Evolutionary conservation across 2,888 invertebrate species (phyloP).

Genomic region (Parnassius smintheus): DNA sequence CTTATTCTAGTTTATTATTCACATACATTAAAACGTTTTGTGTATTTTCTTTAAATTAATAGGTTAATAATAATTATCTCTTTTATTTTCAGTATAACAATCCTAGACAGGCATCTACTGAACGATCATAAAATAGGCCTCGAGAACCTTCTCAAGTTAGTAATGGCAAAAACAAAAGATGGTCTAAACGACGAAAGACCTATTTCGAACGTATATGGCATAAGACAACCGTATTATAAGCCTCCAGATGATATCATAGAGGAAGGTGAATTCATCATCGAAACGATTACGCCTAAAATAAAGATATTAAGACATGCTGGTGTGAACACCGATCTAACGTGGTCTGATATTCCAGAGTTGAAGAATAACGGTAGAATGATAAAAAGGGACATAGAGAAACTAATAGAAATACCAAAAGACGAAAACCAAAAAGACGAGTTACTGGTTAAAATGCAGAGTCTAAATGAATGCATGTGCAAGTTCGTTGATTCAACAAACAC

Average conservation of each 20-base stretch:
- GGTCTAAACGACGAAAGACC: slow-evolving; percentile 49
- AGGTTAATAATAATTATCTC: no score
- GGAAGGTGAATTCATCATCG: slow-evolving; percentile 64
- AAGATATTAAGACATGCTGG: slow-evolving; percentile 61
- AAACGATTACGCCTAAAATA: slow-evolving; percentile 61
- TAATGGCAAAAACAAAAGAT: slow-evolving; percentile 68
- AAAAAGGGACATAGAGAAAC: slow-evolving; percentile 51
- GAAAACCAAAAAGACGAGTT: slow-evolving; percentile 47
- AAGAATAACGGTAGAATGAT: slow-evolving; percentile 49
- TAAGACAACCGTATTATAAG: slow-evolving; percentile 60
- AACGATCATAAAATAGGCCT: slow-evolving; percentile 67
- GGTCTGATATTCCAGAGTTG: slow-evolving; percentile 50
- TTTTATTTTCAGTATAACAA: slow-evolving; percentile 60
- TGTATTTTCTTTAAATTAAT: no score
- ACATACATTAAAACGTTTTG: no score
- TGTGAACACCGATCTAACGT: slow-evolving; percentile 58
- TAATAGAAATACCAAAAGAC: slow-evolving; percentile 45
- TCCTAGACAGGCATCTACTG: slow-evolving; percentile 64
- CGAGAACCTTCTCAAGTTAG: slow-evolving; percentile 62
- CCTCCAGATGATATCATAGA: slow-evolving; percentile 49
- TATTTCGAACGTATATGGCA: slow-evolving; percentile 36
- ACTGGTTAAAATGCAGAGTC: slow-evolving; percentile 58
- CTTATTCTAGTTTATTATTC: no score
- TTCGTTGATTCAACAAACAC: slow-evolving; percentile 66
- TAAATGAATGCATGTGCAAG: slow-evolving; percentile 69